phyloP scores from a whole-genome alignment of 2,888 invertebrate genomes.

The Archips crataeganus region DNA sequence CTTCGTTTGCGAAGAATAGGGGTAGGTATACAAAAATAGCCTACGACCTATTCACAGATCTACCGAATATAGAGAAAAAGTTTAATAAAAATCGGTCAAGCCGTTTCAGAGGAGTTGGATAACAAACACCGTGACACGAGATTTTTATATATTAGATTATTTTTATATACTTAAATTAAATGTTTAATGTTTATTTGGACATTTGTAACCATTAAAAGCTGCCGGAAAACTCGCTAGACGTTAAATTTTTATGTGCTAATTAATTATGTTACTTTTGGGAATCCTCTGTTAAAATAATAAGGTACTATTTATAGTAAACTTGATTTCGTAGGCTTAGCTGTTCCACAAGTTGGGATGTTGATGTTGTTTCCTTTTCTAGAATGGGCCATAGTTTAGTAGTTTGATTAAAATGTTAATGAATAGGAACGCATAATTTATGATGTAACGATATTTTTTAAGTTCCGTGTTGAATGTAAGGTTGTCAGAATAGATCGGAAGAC shows the following conservation, averaged over 20 bases:
- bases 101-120: too few species aligned
- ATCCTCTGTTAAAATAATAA: neutral
- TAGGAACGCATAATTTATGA: neutral
- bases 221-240: neutral
- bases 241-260: neutral
- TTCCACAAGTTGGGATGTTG: neutral
- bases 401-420: neutral
- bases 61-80: too few species aligned
- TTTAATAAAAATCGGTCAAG: too few species aligned
- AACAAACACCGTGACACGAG: too few species aligned
- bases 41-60: too few species aligned
- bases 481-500: too few species aligned
- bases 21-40: too few species aligned
- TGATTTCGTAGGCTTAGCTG: neutral
- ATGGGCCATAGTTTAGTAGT: neutral
- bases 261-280: constrained; percentile 9
- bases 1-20: too few species aligned
- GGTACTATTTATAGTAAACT: neutral
- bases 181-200: too few species aligned
- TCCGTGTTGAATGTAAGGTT: too few species aligned
- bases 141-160: too few species aligned
- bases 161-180: too few species aligned
- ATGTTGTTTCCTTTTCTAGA: neutral
- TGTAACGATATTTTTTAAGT: neutral
- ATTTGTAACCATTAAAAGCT: neutral